phyloP scores from a whole-genome alignment of 2,888 invertebrate species.

The Acanthosoma haemorrhoidale region DNA sequence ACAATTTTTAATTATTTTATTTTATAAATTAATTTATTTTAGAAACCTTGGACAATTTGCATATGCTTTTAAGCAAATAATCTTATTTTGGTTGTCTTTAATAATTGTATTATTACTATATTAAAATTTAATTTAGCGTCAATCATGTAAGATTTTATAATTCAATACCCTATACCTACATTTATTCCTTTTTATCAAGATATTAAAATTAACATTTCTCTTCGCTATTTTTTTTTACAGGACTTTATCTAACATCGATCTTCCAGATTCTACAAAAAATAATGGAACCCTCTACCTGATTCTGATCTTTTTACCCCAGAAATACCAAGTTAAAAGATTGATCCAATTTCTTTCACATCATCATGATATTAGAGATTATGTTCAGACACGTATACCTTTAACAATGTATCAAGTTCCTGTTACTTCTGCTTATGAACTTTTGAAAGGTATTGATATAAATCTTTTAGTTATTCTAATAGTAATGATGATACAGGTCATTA shows the following conservation, averaged over 20 bases:
- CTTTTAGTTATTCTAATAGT: too few relatives aligned
- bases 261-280: conserved; percentile 60
- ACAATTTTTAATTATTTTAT: not conserved
- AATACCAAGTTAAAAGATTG: conserved; percentile 30
- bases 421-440: conserved; percentile 39
- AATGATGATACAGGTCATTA: too few relatives aligned
- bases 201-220: too few relatives aligned
- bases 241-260: conserved; percentile 51
- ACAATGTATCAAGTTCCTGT: conserved; percentile 48
- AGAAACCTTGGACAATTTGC: too few relatives aligned
- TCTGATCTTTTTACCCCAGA: conserved; percentile 56
- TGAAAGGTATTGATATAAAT: conserved; percentile 36
- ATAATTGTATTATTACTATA: not conserved
- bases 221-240: not conserved
- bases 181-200: too few relatives aligned
- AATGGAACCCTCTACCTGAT: conserved; percentile 84
- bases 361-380: conserved; percentile 43
- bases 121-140: not conserved
- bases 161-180: too few relatives aligned
- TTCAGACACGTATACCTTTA: conserved; percentile 59
- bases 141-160: too few relatives aligned
- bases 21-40: not conserved
- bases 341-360: conserved; percentile 26
- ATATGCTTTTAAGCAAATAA: too few relatives aligned
- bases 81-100: too few relatives aligned